Percentiles rank a stretch among this genome's conserved stretches.
These are phyloP conservation scores for Ruditapes philippinarum DNA, from an alignment of 1,140 invertebrate genomes.

Conservation along the genomic window DNA sequence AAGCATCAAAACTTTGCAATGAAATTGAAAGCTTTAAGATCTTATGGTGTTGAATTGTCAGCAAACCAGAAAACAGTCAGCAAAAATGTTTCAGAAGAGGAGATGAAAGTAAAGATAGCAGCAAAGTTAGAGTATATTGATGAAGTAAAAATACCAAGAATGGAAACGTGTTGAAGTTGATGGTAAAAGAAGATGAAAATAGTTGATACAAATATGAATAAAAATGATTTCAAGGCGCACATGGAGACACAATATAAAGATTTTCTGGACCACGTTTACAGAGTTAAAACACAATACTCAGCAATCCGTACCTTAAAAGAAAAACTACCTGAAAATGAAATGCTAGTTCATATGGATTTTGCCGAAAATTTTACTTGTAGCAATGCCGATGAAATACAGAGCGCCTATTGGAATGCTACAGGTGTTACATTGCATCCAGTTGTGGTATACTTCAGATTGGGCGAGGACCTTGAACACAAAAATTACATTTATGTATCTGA, in stretches of 20 bases:
- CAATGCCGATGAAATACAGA: constrained; percentile 70
- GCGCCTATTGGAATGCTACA: constrained; percentile 67
- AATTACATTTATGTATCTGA: constrained; percentile 64
- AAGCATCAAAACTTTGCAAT: not conserved
- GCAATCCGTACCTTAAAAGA: constrained; percentile 31
- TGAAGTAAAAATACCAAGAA: constrained; percentile 30
- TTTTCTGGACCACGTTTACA: constrained; percentile 33
- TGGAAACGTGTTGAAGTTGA: constrained; percentile 48
- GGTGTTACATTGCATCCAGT: constrained; percentile 66
- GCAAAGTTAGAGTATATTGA: not conserved
- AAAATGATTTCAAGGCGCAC: constrained; percentile 24
- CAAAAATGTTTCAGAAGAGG: not conserved
- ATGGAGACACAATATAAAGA: not conserved
- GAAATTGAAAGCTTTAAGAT: not conserved
- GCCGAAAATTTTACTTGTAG: constrained; percentile 69
- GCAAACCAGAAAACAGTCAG: not conserved
- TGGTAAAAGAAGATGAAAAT: constrained; percentile 28
- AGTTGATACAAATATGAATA: not conserved
- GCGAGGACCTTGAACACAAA: constrained; percentile 20
- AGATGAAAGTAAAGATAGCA: not conserved
- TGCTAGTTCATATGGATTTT: constrained; percentile 66
- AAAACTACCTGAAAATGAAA: constrained; percentile 48
- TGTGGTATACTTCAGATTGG: constrained; percentile 56
- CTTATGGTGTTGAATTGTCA: not conserved
- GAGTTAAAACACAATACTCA: constrained; percentile 46